These are phyloP conservation scores for Drosophila mercatorum DNA, from an alignment of 2,888 invertebrate species.

Conservation along the genomic window DNA sequence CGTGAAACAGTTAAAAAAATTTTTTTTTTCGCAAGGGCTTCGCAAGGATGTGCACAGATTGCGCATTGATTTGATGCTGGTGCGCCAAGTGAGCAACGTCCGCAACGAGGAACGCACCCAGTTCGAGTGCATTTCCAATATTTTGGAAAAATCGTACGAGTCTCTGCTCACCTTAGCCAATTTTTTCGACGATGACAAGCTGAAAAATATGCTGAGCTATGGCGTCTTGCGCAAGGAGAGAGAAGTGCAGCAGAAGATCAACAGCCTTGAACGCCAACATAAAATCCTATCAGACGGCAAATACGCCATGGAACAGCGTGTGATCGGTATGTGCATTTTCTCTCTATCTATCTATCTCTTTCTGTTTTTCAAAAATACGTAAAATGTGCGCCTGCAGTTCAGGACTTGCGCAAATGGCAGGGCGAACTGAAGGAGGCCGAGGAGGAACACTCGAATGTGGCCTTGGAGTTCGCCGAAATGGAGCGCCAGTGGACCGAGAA, in stretches of 20 bases:
- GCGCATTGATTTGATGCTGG: conserved; percentile 16
- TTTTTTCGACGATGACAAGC: conserved; percentile 12
- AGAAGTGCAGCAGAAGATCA: conserved; percentile 32
- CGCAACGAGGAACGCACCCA: background rate
- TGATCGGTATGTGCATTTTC: conserved; percentile 18
- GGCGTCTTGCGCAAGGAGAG: conserved; percentile 20
- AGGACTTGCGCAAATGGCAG: conserved; percentile 32
- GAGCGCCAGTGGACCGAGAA: conserved; percentile 12
- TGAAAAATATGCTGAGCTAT: conserved; percentile 14
- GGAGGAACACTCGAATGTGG: background rate
- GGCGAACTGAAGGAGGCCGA: background rate
- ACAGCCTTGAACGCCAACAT: background rate
- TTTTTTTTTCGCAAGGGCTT: conserved; percentile 7
- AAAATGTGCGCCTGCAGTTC: conserved; percentile 12
- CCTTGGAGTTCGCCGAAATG: background rate
- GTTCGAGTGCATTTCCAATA: background rate
- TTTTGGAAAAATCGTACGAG: background rate
- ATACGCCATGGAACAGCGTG: conserved; percentile 25
- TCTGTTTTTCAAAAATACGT: too few relatives aligned
- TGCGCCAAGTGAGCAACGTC: background rate
- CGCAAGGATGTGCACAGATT: background rate
- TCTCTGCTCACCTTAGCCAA: background rate
- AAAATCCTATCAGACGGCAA: background rate
- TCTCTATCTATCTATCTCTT: too few relatives aligned
- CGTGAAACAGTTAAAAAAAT: background rate